Conservation (phyloP, 2,113 vertebrate genomes). For the Eleginops maclovinus region DNA sequence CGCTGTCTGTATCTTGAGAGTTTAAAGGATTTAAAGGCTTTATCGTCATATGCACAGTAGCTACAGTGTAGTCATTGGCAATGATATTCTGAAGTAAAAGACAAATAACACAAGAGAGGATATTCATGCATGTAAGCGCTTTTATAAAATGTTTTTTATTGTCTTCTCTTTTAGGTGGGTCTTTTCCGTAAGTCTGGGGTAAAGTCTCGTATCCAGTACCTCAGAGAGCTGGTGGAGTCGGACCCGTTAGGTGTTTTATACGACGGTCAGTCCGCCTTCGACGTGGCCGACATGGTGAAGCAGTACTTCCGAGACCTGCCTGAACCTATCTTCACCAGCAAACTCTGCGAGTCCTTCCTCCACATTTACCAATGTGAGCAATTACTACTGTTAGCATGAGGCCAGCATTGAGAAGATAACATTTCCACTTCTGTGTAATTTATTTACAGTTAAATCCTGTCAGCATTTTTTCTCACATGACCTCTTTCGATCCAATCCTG, state of each 20-base stretch:
- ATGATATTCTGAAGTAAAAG: background rate
- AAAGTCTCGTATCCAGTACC: slow-evolving; percentile 89
- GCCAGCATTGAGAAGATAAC: no score
- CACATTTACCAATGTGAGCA: slow-evolving; percentile 92
- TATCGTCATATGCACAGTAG: no score
- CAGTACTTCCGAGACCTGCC: slow-evolving; percentile 94
- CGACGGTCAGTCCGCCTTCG: slow-evolving; percentile 88
- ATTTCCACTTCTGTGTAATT: no score
- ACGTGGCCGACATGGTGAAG: slow-evolving; percentile 93
- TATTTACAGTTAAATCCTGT: no score
- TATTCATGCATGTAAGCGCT: background rate
- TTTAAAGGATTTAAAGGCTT: no score
- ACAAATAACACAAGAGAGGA: background rate
- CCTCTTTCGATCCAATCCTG: no score
- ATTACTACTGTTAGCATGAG: background rate
- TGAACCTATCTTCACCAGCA: slow-evolving; percentile 88
- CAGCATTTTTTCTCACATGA: no score
- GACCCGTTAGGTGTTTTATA: slow-evolving; percentile 82
- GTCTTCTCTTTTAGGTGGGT: slow-evolving; percentile 82
- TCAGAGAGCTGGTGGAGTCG: slow-evolving; percentile 89
- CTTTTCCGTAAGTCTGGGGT: slow-evolving; percentile 91
- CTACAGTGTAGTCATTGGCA: no score
- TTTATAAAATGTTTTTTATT: rapidly evolving
- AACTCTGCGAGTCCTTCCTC: slow-evolving; percentile 89
- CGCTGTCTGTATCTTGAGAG: no score